Evolutionary conservation across 1,140 invertebrate genomes (phyloP).

Genomic region (Sinonovacula constricta): DNA sequence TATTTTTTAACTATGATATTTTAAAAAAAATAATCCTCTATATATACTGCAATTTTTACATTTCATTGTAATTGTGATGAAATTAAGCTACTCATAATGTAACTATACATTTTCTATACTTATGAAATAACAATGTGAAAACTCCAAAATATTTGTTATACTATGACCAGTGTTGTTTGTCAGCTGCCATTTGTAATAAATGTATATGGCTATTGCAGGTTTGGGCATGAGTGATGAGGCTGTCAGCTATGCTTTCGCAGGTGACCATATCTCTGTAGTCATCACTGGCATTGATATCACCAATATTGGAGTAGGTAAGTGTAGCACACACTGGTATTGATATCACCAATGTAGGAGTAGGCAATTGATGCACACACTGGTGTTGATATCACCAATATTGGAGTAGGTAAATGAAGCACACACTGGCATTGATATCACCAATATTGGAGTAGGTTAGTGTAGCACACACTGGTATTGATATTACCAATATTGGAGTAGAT

Average conservation of each 20-base stretch:
- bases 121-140: background rate
- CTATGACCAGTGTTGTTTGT: background rate
- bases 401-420: constrained; percentile 88
- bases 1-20: too few relatives aligned
- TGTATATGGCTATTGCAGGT: constrained; percentile 77
- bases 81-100: too few relatives aligned
- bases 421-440: constrained; percentile 84
- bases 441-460: constrained; percentile 89
- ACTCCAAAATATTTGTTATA: background rate
- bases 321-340: constrained; percentile 85
- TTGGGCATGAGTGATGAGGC: constrained; percentile 86
- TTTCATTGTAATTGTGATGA: too few relatives aligned
- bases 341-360: constrained; percentile 90
- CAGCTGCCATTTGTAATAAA: background rate
- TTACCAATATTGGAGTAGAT: too few relatives aligned
- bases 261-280: constrained; percentile 92
- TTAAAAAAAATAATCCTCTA: too few relatives aligned
- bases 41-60: too few relatives aligned
- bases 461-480: too few relatives aligned
- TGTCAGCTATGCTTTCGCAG: constrained; percentile 90
- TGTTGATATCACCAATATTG: constrained; percentile 93
- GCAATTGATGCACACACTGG: constrained; percentile 89
- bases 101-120: background rate
- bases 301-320: constrained; percentile 88
- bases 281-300: constrained; percentile 85